phyloP scores from a whole-genome alignment of 2,888 invertebrate species.

The Hemicrepidius hirtus region DNA sequence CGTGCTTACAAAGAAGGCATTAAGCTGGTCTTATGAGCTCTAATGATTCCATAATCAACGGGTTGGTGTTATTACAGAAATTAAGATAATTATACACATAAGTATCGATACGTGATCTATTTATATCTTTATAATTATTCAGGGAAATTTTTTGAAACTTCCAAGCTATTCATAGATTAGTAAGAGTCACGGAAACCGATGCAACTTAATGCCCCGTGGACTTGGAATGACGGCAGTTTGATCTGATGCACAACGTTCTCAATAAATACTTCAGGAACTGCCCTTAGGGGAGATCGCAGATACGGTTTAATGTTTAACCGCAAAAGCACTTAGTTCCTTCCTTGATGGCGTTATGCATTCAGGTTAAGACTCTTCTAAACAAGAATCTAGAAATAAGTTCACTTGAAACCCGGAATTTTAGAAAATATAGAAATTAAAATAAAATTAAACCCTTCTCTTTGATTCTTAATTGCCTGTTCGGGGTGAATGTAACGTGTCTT shows the following conservation, averaged over 20 bases:
- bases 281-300: conserved; percentile 45
- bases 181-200: conserved; percentile 43
- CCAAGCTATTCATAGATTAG: too few relatives aligned
- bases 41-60: conserved; percentile 15
- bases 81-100: conserved; percentile 19
- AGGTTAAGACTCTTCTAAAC: not conserved
- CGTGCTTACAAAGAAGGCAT: conserved; percentile 11
- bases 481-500: too few relatives aligned
- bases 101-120: not conserved
- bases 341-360: conserved; percentile 40
- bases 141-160: too few relatives aligned
- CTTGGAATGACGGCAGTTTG: conserved; percentile 41
- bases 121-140: not conserved
- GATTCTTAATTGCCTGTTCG: too few relatives aligned
- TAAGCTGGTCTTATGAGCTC: conserved; percentile 9
- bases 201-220: conserved; percentile 8
- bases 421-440: too few relatives aligned
- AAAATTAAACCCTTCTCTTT: too few relatives aligned
- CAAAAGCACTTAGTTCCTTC: conserved; percentile 44
- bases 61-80: conserved; percentile 27
- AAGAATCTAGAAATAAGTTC: not conserved
- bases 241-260: conserved; percentile 45
- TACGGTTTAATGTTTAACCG: conserved; percentile 40
- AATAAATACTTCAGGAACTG: conserved; percentile 48
- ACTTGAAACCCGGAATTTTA: too few relatives aligned